Base-by-base conservation (phyloP, 2,888 invertebrate species). In the Tuberolachnus salignus region DNA sequence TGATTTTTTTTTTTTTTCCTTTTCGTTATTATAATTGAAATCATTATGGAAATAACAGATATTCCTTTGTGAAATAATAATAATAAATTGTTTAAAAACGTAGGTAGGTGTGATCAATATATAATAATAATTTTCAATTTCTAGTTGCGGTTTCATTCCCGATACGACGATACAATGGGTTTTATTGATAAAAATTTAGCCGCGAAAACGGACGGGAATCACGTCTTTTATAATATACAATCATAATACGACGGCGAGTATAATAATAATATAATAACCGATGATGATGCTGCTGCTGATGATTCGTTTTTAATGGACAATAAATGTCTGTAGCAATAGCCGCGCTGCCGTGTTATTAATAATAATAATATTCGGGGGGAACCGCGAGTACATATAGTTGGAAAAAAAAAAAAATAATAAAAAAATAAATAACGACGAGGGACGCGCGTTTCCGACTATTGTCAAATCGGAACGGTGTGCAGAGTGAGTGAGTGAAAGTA, bases 401-500 rank as follows among this genome's bases (percentile, higher is more conserved):
- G 16, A 21, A 49, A 66, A 66, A 55, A 34, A 34, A 34, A 4
- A 34, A 34, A 34, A 34, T 4, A 34, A 34, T 34, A 34, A 34
- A 34, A 34, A 34, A 34, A 34, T 4, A 34, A 34, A 19, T 19
- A 19, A 19, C 63, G 21, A 57, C 19, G 46, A 67, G 57, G 57
- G 57, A 57, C 57, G 57, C 57, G 57, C 57, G 46, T 67, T 75
- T 75, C 57, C 66, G 49, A 19, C 64, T 75, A 75, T 75, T 75
- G 75, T 75, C 75, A 75, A 67, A 75, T 67, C 49, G 59, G 69
- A 69, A 69, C 69, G 67, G 49, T 49, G 64, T 34, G 34, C 34
- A 34, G 34, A 34, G 34, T 6, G 51, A 69, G 21, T 61, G 69
- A 78, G 78, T 78, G 78, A 78, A 78, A 78, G 78, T 78, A 78